Evolutionary conservation across 1,140 invertebrate genomes (phyloP), one percentile per base, ranked within the genome.

Genomic region (Belonocnema kinseyi): DNA sequence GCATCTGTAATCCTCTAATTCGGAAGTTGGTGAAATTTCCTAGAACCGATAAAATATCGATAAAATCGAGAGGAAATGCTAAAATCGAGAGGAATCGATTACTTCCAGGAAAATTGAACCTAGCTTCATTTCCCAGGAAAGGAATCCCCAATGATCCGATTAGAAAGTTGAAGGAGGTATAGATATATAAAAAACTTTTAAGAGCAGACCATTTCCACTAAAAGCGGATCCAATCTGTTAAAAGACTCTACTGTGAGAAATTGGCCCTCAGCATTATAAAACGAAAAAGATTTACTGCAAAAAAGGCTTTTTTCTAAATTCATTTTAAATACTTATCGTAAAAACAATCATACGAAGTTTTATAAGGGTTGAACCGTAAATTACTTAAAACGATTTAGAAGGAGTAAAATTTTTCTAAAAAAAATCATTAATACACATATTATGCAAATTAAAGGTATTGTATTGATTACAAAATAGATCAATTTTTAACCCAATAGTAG

Each of bases 201-300:
- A 12, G 58, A 16, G 26, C 16, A 14, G 58, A 40, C 26, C 40
- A 46, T 7, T 40, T 66, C 13, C 58, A 66, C 14, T 40, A 66
- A 66, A 40, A 12, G 58, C 26, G 13, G 16, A 26, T 82, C 77
- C 82, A 78, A 83, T 83, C 77, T 40, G 58, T 66, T 66, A 66
- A 66, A 66, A 66, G 13, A 13, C 26, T 33, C 0, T 66, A 14
- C 12, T 14, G 11, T 50, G 19, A 52, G 78, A 77, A 80, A 76
- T 51, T 73, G 76, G 51, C 21, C n/a, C 58, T 19, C 13, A 10
- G 3, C 6, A 13, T 11, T 40, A 10, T 46, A 46, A 46, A 46
- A 46, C 10, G 40, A 11, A 46, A 46, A 46, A 46, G 11, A 33
- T 33, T 33, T 33, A 26, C n/a, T n/a, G n/a, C n/a, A n/a, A n/a